These are phyloP conservation scores for Anthophora plumipes DNA, from an alignment of 2,888 invertebrate genomes.

Conservation along the genomic window DNA sequence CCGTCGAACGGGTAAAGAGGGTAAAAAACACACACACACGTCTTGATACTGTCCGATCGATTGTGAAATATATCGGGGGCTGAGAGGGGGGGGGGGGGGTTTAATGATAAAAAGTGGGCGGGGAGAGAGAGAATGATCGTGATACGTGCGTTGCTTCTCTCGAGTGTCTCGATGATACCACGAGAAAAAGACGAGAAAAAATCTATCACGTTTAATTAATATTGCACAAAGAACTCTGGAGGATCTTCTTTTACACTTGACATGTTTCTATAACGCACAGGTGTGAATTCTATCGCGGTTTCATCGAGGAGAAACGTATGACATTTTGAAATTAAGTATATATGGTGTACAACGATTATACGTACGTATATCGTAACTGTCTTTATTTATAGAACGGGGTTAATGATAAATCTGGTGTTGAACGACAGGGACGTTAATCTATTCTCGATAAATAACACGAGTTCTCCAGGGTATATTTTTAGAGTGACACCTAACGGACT, in stretches of 20 bases:
- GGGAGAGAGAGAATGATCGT: too few species aligned
- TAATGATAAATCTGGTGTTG: conserved; percentile 23
- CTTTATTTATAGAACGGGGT: conserved; percentile 47
- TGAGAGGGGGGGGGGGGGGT: not conserved
- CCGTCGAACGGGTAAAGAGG: conserved; percentile 15
- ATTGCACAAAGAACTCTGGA: not conserved
- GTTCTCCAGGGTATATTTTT: conserved; percentile 31
- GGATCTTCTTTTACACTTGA: not conserved
- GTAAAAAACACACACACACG: not conserved
- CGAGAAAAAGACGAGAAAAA: not conserved
- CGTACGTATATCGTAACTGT: not conserved
- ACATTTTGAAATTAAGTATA: not conserved
- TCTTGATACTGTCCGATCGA: conserved; percentile 29
- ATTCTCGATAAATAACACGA: conserved; percentile 20
- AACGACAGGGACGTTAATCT: conserved; percentile 31
- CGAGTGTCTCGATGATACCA: conserved; percentile 2
- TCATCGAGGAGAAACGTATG: conserved; percentile 5
- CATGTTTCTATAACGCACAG: too few species aligned
- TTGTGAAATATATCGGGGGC: not conserved
- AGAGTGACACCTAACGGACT: not conserved
- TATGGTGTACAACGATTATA: not conserved
- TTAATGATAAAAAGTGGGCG: too few species aligned
- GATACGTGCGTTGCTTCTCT: conserved; percentile 2
- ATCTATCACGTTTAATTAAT: not conserved
- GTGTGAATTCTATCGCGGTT: not conserved